Percentiles rank a stretch among this genome's conserved stretches.
These are phyloP conservation scores for Regulus satrapa DNA, from an alignment of 2,113 vertebrate species.

Conservation along the genomic window DNA sequence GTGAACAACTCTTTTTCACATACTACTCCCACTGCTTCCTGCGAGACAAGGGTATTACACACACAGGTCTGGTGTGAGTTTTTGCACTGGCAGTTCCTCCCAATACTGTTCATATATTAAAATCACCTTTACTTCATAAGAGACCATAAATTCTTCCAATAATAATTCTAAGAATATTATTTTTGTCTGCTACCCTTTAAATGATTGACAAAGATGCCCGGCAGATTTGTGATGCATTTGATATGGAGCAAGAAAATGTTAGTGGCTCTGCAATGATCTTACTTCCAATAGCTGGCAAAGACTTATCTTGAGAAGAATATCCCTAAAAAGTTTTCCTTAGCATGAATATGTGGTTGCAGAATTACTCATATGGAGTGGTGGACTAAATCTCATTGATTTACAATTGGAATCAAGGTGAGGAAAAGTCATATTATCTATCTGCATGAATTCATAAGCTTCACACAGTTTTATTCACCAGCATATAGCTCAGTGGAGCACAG, in stretches of 20 bases:
- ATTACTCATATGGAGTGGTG: not conserved
- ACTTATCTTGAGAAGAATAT: not conserved
- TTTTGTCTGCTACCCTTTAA: not conserved
- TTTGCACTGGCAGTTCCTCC: not conserved
- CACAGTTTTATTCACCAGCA: not conserved
- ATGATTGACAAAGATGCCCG: not conserved
- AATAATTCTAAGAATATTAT: not conserved
- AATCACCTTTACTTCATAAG: not conserved
- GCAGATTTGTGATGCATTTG: not conserved
- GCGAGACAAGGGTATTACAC: not conserved
- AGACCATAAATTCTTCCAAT: not conserved
- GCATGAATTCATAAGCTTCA: not conserved
- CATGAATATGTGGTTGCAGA: not conserved
- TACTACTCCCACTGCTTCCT: slow-evolving; percentile 22
- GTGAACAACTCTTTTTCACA: slow-evolving; percentile 2
- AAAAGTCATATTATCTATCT: not conserved
- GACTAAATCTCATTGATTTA: not conserved
- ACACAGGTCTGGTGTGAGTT: not conserved
- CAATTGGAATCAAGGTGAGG: not conserved
- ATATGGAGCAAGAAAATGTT: not conserved
- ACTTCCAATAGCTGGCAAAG: not conserved
- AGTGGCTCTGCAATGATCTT: not conserved
- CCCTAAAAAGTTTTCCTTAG: not conserved
- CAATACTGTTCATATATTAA: not conserved
- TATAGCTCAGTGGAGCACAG: not conserved